phyloP scores from a whole-genome alignment of 2,797 vertebrate species.

The Manis pentadactyla region DNA sequence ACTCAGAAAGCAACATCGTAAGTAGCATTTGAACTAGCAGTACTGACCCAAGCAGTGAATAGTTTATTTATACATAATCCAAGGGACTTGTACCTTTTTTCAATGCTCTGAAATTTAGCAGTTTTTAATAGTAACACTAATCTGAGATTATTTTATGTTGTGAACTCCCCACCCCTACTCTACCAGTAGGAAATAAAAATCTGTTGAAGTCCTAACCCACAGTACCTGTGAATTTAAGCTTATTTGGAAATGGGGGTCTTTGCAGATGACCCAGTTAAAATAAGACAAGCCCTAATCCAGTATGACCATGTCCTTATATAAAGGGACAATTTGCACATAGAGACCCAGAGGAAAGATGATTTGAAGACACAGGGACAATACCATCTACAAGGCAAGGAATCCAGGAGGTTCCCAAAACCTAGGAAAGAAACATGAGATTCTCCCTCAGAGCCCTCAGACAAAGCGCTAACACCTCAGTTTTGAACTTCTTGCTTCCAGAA shows the following conservation, averaged over 20 bases:
- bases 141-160: not conserved
- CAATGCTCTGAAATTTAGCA: not conserved
- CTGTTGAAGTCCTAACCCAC: not conserved
- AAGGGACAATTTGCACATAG: not conserved
- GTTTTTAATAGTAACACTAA: slow-evolving; percentile 8
- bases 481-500: not conserved
- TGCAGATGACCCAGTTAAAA: not conserved
- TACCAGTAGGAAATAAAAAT: not conserved
- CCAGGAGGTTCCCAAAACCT: not conserved
- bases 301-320: not conserved
- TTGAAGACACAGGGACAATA: not conserved
- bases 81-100: not conserved
- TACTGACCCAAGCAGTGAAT: not conserved
- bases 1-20: not conserved
- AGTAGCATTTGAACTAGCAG: not conserved
- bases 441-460: not conserved
- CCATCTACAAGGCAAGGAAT: not conserved
- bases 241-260: not conserved
- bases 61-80: not conserved
- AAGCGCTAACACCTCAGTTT: not conserved
- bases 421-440: not conserved
- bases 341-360: not conserved
- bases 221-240: not conserved
- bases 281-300: not conserved
- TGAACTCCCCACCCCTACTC: not conserved